Base-by-base conservation (phyloP, 2,888 invertebrate genomes). In the Ochropacha duplaris region DNA sequence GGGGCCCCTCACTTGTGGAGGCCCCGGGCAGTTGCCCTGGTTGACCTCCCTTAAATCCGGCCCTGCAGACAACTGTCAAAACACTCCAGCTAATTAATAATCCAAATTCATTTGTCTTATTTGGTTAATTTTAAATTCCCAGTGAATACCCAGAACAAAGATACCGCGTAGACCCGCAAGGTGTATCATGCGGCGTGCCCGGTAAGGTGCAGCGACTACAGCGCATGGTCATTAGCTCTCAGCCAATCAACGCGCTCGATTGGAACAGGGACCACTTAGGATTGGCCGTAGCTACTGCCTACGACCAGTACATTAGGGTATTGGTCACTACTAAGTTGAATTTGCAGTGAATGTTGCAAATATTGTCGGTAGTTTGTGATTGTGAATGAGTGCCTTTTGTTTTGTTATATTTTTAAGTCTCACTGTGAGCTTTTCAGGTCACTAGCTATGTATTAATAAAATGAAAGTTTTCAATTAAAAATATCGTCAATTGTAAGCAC, bases 191-290 rank as follows among this genome's bases (percentile, higher is more conserved):
- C 57, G 98, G 98, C 2, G 95, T 98, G 0, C 86, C 96, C 1
- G 99, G 99, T 0, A 94, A 94, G 34, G 79, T 98, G 26, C 91
- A 94, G 28, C 94, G 96, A 56, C 84, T 98, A 8, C 98, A 98
- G 83, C 97, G 97, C 59, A 95, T 95, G 72, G 95, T 95, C 0
- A 76, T 99, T 56, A 96, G 98, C 19, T 94, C 96, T 5, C 99
- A 99, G 81, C 99, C 99, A 0, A 95, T 99, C 64, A 96, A 96
- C 77, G 94, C 96, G 11, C 95, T 97, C 68, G 98, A 98, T 79
- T 99, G 99, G 99, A 97, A 97, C 86, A 94, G 95, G 0, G 98
- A 99, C 81, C 98, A 98, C 81, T 88, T 95, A 50, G 99, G 99
- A 0, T 92, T 99, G 3, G 96, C 96, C 6, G 96, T 98, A 1